Evolutionary conservation across 64 coral and sea anemone genomes (phyloP).

Genomic region (Astreopora myriophthalma): DNA sequence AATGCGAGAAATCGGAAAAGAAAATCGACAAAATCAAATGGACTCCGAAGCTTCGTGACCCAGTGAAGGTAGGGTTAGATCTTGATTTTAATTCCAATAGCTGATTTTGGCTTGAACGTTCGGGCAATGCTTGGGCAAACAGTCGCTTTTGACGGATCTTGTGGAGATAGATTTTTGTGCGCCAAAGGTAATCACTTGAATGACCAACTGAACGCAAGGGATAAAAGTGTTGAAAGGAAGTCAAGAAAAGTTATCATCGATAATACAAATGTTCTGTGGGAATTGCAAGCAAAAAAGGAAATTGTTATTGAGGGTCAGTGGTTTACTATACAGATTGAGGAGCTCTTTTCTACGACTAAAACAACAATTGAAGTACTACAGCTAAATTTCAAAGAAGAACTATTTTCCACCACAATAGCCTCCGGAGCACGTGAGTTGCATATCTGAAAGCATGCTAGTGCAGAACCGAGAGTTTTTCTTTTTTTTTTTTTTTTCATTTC

Average conservation of each 20-base stretch:
- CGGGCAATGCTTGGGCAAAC: neutral
- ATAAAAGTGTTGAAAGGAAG: too few relatives aligned
- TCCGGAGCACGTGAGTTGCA: neutral
- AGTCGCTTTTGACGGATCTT: neutral
- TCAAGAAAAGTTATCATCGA: too few relatives aligned
- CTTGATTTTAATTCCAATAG: neutral
- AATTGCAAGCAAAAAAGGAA: too few relatives aligned
- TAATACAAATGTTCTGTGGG: too few relatives aligned
- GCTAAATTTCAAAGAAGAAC: neutral
- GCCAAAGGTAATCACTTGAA: neutral
- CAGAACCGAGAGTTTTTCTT: neutral
- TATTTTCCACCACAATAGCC: neutral
- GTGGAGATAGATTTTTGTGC: neutral
- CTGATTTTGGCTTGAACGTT: neutral
- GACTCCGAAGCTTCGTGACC: slow-evolving; percentile 1
- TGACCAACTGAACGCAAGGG: too few relatives aligned
- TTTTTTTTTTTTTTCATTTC: neutral
- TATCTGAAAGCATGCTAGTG: too few relatives aligned
- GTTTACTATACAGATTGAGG: neutral
- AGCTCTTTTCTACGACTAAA: neutral
- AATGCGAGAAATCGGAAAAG: neutral
- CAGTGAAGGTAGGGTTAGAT: neutral
- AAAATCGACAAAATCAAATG: slow-evolving; percentile 16
- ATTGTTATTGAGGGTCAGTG: too few relatives aligned
- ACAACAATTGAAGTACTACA: neutral